phyloP scores from a whole-genome alignment of 2,113 vertebrate species.

The Sebastes fasciatus region DNA sequence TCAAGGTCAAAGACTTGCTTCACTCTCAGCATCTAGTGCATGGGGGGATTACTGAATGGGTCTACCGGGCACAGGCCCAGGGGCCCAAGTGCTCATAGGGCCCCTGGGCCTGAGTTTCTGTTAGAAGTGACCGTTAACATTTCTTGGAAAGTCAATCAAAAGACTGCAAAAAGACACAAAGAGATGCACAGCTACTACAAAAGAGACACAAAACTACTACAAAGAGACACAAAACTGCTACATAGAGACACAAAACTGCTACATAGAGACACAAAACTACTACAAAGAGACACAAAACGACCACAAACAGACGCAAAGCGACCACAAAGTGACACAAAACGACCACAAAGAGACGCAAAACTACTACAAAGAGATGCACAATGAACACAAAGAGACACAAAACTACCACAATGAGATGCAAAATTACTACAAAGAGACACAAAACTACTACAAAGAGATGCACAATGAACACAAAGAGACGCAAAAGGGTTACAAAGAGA shows the following conservation, averaged over 20 bases:
- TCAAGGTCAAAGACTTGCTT: conserved; percentile 53
- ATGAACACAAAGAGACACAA: neutral
- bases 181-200: neutral
- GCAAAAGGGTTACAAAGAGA: neutral
- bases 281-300: neutral
- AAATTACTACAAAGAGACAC: no score
- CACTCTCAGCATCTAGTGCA: neutral
- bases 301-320: neutral
- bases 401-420: neutral
- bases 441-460: neutral
- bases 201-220: neutral
- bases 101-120: neutral
- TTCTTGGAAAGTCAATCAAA: neutral
- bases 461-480: neutral
- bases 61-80: no score
- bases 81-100: neutral
- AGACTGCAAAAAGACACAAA: neutral
- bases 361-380: no score
- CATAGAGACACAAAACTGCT: neutral
- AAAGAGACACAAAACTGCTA: neutral
- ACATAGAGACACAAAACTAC: neutral
- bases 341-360: neutral
- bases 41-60: neutral
- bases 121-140: neutral
- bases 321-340: neutral